These are phyloP conservation scores for Megalops cyprinoides DNA, from an alignment of 2,797 vertebrate genomes.

Conservation along the genomic window DNA sequence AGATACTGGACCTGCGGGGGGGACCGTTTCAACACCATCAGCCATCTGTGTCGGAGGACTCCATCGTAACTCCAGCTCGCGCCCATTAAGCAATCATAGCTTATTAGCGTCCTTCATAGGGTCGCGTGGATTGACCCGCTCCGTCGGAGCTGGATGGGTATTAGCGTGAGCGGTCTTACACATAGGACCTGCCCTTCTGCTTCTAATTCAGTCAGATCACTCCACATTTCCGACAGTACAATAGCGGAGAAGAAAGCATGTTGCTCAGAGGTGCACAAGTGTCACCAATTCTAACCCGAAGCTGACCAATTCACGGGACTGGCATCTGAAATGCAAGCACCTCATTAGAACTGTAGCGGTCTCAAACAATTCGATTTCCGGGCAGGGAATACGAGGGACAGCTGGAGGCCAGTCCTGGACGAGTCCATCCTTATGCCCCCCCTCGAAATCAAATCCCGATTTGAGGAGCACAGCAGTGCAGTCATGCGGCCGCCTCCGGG, in stretches of 20 bases:
- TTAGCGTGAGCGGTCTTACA: not conserved
- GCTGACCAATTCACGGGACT: not conserved
- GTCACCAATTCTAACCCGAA: not conserved
- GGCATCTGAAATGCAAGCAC: not conserved
- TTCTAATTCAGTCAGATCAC: not conserved
- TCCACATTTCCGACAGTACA: not conserved
- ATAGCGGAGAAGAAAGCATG: not conserved
- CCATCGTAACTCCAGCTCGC: not conserved
- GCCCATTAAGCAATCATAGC: not conserved
- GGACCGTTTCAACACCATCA: constrained; percentile 21
- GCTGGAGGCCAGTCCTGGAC: constrained; percentile 17
- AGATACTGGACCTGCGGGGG: constrained; percentile 89
- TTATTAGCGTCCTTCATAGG: not conserved
- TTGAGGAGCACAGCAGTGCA: not conserved
- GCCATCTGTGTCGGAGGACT: not conserved
- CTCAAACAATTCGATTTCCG: constrained; percentile 16
- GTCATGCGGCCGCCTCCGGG: not conserved
- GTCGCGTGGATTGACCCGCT: not conserved
- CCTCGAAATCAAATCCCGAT: constrained; percentile 48
- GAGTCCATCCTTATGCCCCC: not conserved
- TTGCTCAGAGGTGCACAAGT: not conserved
- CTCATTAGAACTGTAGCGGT: constrained; percentile 24
- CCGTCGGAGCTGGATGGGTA: not conserved
- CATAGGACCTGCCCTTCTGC: not conserved
- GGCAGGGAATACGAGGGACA: constrained; percentile 1